phyloP scores from a whole-genome alignment of 2,797 vertebrate species.

The Silurus aristotelis region DNA sequence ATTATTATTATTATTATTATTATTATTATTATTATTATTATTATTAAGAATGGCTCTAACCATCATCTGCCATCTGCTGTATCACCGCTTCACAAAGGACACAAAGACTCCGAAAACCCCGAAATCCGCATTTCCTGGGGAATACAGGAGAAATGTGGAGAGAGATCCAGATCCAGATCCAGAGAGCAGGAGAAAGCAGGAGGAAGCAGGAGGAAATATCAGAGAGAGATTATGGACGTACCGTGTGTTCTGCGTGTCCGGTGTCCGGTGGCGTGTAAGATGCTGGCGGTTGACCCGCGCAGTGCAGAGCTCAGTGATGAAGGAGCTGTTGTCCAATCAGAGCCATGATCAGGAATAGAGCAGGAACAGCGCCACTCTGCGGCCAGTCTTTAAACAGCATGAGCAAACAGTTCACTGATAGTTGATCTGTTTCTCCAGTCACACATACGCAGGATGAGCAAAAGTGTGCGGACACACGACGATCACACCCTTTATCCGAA shows the following conservation, averaged over 20 bases:
- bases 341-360: conserved; percentile 9
- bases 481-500: no score
- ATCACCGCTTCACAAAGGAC: conserved; percentile 29
- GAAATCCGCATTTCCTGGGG: neutral
- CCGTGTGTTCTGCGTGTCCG: neutral
- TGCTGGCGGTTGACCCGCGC: conserved; percentile 32
- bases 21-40: conserved; percentile 3
- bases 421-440: neutral
- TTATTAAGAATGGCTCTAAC: neutral
- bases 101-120: conserved; percentile 14
- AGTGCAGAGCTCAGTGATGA: conserved; percentile 41
- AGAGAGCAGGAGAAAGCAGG: neutral
- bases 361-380: conserved; percentile 14
- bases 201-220: neutral
- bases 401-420: neutral
- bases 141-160: neutral
- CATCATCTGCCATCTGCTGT: conserved; percentile 19
- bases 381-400: neutral
- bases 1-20: neutral
- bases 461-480: neutral
- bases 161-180: neutral
- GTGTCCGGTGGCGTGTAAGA: conserved; percentile 3
- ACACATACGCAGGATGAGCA: no score
- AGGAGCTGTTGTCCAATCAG: conserved; percentile 69
- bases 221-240: neutral